Evolutionary conservation across 1,140 invertebrate genomes (phyloP).

Genomic region (Drosophila suzukii): DNA sequence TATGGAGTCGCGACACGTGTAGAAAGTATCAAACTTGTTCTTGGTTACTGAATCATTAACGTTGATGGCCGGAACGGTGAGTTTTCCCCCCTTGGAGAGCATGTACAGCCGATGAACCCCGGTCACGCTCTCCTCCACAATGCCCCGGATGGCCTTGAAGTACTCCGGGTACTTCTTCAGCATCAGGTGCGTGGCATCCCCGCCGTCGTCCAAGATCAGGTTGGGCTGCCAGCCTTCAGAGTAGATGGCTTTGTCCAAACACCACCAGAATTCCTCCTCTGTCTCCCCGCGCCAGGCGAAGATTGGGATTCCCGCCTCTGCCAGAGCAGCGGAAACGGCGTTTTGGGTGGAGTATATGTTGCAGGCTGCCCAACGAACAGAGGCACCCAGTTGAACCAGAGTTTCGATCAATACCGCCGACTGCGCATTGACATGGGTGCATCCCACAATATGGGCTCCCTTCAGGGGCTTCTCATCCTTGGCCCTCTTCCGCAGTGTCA

Average conservation of each 20-base stretch:
- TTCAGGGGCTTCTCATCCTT: constrained; percentile 96
- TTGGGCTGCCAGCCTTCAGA: constrained; percentile 95
- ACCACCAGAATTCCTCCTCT: constrained; percentile 99
- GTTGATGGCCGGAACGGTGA: constrained; percentile 98
- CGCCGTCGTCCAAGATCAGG: constrained; percentile 98
- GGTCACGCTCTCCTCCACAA: constrained; percentile 98
- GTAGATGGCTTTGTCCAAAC: constrained; percentile 96
- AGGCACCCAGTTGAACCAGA: constrained; percentile 93
- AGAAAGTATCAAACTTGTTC: constrained; percentile 96
- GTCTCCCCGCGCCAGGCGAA: constrained; percentile 98
- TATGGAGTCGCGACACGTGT: constrained; percentile 75
- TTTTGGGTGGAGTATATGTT: constrained; percentile 99
- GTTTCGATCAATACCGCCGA: constrained; percentile 98
- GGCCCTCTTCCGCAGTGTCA: constrained; percentile 95
- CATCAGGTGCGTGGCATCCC: constrained; percentile 98
- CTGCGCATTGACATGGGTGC: constrained; percentile 98
- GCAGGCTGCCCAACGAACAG: constrained; percentile 97
- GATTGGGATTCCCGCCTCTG: constrained; percentile 94
- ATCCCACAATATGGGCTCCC: constrained; percentile 97
- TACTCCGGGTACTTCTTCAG: constrained; percentile 97
- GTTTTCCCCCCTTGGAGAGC: constrained; percentile 96
- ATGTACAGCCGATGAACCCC: constrained; percentile 99
- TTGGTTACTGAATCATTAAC: constrained; percentile 99
- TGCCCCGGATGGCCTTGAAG: constrained; percentile 98
- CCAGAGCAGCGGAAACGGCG: constrained; percentile 97